Evolutionary conservation across 2,797 vertebrate genomes (phyloP).

Genomic region (Peromyscus nudipes): DNA sequence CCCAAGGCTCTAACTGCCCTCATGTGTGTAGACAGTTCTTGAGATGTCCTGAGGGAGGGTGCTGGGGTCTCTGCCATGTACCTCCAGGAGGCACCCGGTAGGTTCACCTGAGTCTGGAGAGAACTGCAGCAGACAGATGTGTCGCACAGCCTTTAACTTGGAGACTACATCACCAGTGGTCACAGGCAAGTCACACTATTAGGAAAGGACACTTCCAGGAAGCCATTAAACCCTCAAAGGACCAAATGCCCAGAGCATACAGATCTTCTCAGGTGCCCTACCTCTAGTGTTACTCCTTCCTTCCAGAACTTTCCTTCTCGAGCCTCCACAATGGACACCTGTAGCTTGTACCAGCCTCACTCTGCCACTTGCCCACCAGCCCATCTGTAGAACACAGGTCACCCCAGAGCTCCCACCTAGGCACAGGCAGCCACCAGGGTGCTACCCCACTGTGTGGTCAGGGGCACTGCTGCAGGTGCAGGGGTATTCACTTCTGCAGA

Average conservation of each 20-base stretch:
- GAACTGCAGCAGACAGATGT: accelerated
- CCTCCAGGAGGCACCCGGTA: not conserved
- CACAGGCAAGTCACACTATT: not conserved
- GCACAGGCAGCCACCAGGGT: not conserved
- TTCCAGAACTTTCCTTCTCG: not conserved
- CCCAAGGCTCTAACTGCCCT: not conserved
- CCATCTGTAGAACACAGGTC: not conserved
- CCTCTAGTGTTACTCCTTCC: not conserved
- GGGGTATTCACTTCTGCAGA: not conserved
- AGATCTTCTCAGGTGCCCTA: not conserved
- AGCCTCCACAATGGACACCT: not conserved
- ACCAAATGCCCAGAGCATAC: not conserved
- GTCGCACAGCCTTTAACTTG: too few species aligned
- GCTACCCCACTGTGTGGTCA: not conserved
- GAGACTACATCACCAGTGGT: not conserved
- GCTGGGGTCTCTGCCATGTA: not conserved
- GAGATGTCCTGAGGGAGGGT: not conserved
- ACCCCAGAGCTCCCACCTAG: not conserved
- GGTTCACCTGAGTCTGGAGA: not conserved
- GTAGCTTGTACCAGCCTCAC: too few species aligned
- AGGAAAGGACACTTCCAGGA: not conserved
- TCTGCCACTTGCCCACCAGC: not conserved
- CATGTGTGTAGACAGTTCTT: not conserved
- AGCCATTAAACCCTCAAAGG: not conserved
- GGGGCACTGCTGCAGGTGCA: accelerated